Base-by-base conservation (phyloP, 2,113 vertebrate species). In the Mohoua ochrocephala region DNA sequence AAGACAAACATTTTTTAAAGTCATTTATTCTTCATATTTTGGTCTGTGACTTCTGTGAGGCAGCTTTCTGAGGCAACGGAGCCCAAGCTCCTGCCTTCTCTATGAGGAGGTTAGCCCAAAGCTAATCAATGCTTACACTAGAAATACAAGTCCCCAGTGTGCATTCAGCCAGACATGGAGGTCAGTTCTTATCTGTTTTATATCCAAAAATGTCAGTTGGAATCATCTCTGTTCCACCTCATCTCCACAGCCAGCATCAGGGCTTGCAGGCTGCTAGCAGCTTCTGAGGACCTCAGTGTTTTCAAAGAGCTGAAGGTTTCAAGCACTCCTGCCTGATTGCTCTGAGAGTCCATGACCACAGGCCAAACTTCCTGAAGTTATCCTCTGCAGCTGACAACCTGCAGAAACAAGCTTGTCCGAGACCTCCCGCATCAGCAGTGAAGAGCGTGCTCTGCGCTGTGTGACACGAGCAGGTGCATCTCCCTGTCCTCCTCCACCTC, bases 391-490 rank as follows among this genome's bases (percentile, higher is more conserved):
- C 26, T 67, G 49, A 33, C 23, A 73, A 31, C 24, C 50, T 91
- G 13, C 28, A 74, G 54, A 70, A 56, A 41, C 24, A 49, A 74
- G 30, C 31, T 56, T 42, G 31, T 26, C 24, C 0, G 0, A 39
- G 57, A 85, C 18, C 11, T 71, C 37, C 14, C 9, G 2, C 11
- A 5, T 20, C 11, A 80, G 33, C 73, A 81, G 44, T 2, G 22
- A 76, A 42, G 49, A 33, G 9, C 2, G 1, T 54, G 41, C 30
- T 53, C 44, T 56, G 44, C 18, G 4, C 13, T 33, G 24, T 33
- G 57, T 9, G 8, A 69, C 35, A 27, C 1, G 1, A 80, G 41
- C 44, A 78, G 12, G 10, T 9, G 8, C 2, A 0, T 28, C 12
- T 52, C 17, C 30, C 17, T 33, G 19, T 56, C 42, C 26, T 41